phyloP scores from a whole-genome alignment of 1,140 invertebrate species.

The Mycetomoellerius zeteki region DNA sequence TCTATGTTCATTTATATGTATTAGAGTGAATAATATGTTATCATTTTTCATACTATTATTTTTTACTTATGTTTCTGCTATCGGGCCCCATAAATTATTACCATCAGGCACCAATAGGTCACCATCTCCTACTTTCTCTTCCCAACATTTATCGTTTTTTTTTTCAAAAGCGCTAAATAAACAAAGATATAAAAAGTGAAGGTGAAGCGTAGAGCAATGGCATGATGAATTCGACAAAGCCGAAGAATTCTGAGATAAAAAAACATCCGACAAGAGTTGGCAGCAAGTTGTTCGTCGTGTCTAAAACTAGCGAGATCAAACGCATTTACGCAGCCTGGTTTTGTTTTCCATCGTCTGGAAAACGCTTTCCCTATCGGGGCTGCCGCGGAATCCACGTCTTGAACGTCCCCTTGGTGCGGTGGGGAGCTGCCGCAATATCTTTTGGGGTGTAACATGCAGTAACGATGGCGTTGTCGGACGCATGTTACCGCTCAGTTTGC shows the following conservation, averaged over 20 bases:
- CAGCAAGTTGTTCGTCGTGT: conserved; percentile 28
- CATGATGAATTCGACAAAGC: background rate
- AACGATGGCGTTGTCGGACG: conserved; percentile 32
- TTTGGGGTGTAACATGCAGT: conserved; percentile 8
- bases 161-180: conserved; percentile 2
- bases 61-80: background rate
- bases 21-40: background rate
- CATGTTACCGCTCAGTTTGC: conserved; percentile 18
- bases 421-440: conserved; percentile 30
- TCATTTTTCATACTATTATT: background rate
- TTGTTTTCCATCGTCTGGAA: conserved; percentile 54
- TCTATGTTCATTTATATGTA: background rate
- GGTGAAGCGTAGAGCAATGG: background rate
- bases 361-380: conserved; percentile 5
- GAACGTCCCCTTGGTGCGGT: background rate
- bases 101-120: background rate
- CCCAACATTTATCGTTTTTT: background rate
- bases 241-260: conserved; percentile 22
- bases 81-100: background rate
- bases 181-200: background rate
- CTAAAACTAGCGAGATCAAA: conserved; percentile 45
- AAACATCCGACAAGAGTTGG: conserved; percentile 9
- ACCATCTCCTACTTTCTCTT: background rate
- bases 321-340: conserved; percentile 35
- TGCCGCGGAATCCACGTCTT: conserved; percentile 39